phyloP scores from a whole-genome alignment of 2,113 vertebrate species.

The Cyanocitta stelleri region DNA sequence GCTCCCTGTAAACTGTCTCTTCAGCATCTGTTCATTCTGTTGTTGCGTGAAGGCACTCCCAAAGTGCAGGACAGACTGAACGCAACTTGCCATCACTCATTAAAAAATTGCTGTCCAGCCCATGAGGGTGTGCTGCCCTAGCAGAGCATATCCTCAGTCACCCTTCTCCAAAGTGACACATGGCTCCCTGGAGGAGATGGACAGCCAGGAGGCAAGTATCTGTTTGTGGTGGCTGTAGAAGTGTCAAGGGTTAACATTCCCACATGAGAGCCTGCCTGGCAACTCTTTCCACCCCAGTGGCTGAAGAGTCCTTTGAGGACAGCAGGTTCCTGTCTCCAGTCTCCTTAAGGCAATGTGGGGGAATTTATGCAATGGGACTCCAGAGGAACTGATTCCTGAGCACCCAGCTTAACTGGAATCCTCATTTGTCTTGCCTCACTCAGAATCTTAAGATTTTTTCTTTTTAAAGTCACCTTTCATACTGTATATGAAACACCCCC shows the following conservation, averaged over 20 bases:
- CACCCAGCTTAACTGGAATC: not conserved
- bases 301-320: not conserved
- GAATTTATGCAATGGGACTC: not conserved
- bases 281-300: not conserved
- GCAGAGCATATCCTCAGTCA: not conserved
- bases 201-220: not conserved
- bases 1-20: not conserved
- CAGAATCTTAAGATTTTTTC: not conserved
- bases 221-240: not conserved
- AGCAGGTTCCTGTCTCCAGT: not conserved
- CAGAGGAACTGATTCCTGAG: not conserved
- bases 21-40: not conserved
- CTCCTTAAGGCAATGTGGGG: not conserved
- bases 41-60: not conserved
- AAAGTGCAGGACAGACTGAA: not conserved
- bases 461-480: not conserved
- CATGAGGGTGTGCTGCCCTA: not conserved
- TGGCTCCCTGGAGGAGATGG: not conserved
- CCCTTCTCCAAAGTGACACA: not conserved
- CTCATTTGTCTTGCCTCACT: not conserved
- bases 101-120: not conserved
- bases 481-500: not conserved
- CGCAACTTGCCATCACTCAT: not conserved
- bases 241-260: not conserved
- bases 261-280: not conserved